These are phyloP conservation scores for Zaprionus obscuricornis DNA, from an alignment of 2,888 invertebrate genomes.

Conservation along the genomic window DNA sequence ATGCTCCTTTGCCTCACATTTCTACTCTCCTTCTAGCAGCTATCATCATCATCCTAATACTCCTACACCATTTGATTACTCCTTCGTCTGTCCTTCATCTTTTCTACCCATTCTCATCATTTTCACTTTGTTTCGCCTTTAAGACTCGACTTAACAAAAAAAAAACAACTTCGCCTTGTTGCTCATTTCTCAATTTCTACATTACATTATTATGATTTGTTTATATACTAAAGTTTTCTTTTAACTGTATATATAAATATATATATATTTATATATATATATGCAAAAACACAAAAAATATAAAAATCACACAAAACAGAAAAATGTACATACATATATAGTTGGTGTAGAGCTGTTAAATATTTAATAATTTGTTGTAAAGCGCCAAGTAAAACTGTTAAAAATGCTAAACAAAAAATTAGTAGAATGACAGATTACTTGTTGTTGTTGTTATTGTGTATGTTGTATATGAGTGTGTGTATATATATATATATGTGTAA, in stretches of 20 bases:
- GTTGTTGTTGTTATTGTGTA: too few relatives aligned
- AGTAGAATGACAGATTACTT: constrained; percentile 43
- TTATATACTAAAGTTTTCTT: constrained; percentile 44
- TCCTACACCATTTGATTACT: constrained; percentile 37
- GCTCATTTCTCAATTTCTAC: constrained; percentile 49
- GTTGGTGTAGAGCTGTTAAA: constrained; percentile 43
- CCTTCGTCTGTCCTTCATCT: constrained; percentile 28
- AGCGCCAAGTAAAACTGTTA: constrained; percentile 56
- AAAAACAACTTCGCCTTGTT: constrained; percentile 12
- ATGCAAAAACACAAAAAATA: too few relatives aligned
- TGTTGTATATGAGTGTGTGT: constrained; percentile 12
- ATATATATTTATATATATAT: constrained; percentile 15
- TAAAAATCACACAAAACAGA: constrained; percentile 65
- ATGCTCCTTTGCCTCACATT: constrained; percentile 38
- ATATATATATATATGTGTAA: constrained; percentile 1
- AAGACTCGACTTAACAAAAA: constrained; percentile 59
- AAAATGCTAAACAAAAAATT: constrained; percentile 43
- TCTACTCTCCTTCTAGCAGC: constrained; percentile 22
- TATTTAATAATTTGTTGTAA: constrained; percentile 31
- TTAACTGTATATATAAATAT: constrained; percentile 43
- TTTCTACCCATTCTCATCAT: constrained; percentile 16
- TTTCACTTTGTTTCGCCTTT: constrained; percentile 48
- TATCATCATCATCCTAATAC: too few relatives aligned
- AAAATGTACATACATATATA: constrained; percentile 58
- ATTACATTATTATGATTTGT: constrained; percentile 50